Evolutionary conservation across 2,113 vertebrate genomes (phyloP).

Genomic region (Siphamia tubifer): DNA sequence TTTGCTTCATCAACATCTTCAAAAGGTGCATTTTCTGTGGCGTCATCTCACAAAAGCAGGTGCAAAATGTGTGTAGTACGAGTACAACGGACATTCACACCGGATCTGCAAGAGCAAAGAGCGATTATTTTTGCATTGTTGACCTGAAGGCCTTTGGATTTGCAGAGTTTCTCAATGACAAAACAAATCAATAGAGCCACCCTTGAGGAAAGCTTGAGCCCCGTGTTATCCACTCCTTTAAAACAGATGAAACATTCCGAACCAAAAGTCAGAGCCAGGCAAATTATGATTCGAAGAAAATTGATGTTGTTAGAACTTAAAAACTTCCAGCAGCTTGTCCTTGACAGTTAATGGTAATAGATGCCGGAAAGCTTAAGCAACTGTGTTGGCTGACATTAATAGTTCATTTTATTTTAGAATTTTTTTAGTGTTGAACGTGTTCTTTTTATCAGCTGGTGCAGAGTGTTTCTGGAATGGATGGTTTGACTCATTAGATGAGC

Average conservation of each 20-base stretch:
- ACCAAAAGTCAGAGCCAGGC: not conserved
- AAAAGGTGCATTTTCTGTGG: not conserved
- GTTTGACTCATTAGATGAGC: not conserved
- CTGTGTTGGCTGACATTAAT: not conserved
- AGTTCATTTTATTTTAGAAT: not conserved
- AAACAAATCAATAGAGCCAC: constrained; percentile 48
- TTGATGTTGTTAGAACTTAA: not conserved
- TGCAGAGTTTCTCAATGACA: constrained; percentile 34
- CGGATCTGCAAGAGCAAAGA: not conserved
- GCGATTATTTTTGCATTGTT: not conserved
- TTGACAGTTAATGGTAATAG: not conserved
- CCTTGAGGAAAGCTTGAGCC: constrained; percentile 19
- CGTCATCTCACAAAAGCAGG: not conserved
- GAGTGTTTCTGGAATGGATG: not conserved
- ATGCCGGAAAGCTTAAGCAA: not conserved
- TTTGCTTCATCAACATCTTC: not conserved
- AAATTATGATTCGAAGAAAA: not conserved
- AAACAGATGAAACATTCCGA: not conserved
- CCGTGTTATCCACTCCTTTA: not conserved
- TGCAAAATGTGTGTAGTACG: not conserved
- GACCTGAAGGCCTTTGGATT: constrained; percentile 13
- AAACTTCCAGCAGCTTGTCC: too few species aligned
- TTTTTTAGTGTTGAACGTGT: not conserved
- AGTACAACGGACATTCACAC: not conserved
- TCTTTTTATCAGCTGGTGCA: not conserved